These are phyloP conservation scores for Gymnobelideus leadbeateri DNA, from an alignment of 2,113 vertebrate species.

Conservation along the genomic window DNA sequence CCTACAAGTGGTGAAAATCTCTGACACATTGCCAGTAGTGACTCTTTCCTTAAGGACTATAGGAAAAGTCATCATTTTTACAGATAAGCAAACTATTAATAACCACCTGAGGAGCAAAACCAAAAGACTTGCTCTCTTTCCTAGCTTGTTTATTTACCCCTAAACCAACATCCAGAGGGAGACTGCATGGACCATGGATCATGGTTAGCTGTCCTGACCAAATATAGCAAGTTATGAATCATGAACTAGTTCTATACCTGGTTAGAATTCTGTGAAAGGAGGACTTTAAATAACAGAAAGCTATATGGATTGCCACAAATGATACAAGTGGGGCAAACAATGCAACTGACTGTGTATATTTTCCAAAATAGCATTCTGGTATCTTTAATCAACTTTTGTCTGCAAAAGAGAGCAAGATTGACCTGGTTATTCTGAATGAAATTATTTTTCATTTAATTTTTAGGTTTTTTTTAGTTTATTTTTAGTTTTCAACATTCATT, in stretches of 20 bases:
- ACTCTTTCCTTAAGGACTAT: constrained; percentile 88
- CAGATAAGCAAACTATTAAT: constrained; percentile 91
- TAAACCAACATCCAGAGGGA: constrained; percentile 85
- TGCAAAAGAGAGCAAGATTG: constrained; percentile 92
- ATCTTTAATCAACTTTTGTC: constrained; percentile 89
- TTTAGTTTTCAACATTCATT: too few relatives aligned
- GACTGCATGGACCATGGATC: constrained; percentile 88
- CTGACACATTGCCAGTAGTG: constrained; percentile 86
- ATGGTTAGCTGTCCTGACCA: constrained; percentile 90
- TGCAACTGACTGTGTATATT: constrained; percentile 91
- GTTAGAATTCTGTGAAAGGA: constrained; percentile 89
- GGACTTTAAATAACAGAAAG: constrained; percentile 95
- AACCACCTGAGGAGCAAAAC: constrained; percentile 86
- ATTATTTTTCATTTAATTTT: constrained; percentile 78
- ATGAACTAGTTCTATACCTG: constrained; percentile 85
- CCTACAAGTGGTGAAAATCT: constrained; percentile 87
- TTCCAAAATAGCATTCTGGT: constrained; percentile 90
- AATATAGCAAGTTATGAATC: constrained; percentile 85
- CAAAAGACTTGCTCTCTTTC: constrained; percentile 82
- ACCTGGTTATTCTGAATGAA: constrained; percentile 93
- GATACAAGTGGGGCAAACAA: constrained; percentile 92
- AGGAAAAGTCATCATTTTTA: constrained; percentile 93
- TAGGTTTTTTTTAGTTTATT: too few relatives aligned
- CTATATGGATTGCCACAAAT: constrained; percentile 93
- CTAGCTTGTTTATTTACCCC: constrained; percentile 85